Conservation (phyloP, 2,113 vertebrate species). For the Meleagris gallopavo region DNA sequence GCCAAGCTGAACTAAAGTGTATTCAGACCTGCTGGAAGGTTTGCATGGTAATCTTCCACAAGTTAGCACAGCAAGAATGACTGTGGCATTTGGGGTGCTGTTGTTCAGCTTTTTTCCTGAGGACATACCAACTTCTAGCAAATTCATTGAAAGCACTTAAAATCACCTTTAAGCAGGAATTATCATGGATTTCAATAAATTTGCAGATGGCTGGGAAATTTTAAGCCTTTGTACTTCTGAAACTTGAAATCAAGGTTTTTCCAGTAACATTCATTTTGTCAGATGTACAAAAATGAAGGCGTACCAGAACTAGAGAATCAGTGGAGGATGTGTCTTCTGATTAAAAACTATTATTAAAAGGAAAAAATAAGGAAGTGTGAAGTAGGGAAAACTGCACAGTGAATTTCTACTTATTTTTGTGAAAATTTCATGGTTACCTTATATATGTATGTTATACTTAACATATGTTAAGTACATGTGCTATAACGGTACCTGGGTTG, state of each 20-base stretch:
- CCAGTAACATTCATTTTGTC: neutral
- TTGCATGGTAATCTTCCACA: neutral
- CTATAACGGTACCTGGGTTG: neutral
- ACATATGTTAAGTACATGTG: neutral
- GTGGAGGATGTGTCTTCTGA: neutral
- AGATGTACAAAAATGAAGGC: neutral
- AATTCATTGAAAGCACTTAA: neutral
- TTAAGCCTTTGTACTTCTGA: constrained; percentile 8
- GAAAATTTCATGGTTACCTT: neutral
- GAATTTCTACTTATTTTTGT: neutral
- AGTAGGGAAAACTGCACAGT: neutral
- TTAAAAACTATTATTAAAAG: neutral
- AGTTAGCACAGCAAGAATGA: neutral
- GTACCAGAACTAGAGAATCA: neutral
- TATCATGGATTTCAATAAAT: neutral
- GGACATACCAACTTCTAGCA: neutral
- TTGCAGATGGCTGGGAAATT: constrained; percentile 7
- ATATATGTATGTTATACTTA: too few relatives aligned
- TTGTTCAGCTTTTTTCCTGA: neutral
- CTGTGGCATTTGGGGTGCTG: neutral
- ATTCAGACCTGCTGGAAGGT: neutral
- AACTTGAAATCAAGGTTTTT: neutral
- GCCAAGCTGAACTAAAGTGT: neutral
- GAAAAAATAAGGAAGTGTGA: neutral
- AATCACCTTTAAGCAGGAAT: neutral